A percentile compares a stretch with the other conserved stretches of the same genome.
Evolutionary conservation across 35 echinoderm and acorn worm species (phyloP).

Genomic region (Ophiothrix spiculata): DNA sequence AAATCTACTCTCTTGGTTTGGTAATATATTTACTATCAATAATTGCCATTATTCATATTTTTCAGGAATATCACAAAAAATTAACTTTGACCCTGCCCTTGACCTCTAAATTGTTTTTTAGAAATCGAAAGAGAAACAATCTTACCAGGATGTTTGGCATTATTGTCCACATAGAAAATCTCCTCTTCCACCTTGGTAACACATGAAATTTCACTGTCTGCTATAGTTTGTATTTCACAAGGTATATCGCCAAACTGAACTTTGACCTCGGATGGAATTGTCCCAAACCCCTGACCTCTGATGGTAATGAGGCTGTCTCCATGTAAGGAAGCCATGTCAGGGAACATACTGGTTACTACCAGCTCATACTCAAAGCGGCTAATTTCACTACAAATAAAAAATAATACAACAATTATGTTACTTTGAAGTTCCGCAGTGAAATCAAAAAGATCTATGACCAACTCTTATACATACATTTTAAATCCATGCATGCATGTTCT

Average conservation of each 20-base stretch:
- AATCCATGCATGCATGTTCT: too few species aligned
- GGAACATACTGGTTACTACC: conserved; percentile 60
- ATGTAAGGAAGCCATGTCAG: conserved; percentile 53
- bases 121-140: not conserved
- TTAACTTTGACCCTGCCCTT: not conserved
- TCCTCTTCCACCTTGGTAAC: not conserved
- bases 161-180: conserved; percentile 49
- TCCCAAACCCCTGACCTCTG: conserved; percentile 71
- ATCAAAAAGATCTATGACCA: too few species aligned
- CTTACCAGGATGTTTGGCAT: conserved; percentile 74
- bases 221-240: conserved; percentile 39
- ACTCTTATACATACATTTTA: not conserved
- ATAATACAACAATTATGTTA: not conserved
- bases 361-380: conserved; percentile 50
- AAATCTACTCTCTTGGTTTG: too few species aligned
- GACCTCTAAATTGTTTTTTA: not conserved
- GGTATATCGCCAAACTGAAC: conserved; percentile 44
- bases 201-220: conserved; percentile 45
- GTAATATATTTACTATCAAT: not conserved
- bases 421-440: not conserved
- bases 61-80: not conserved
- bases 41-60: not conserved
- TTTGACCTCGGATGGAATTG: conserved; percentile 7
- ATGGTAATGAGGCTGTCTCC: conserved; percentile 69
- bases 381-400: not conserved